Evolutionary conservation across 1,140 invertebrate genomes (phyloP).

Genomic region (Ceratosolen fusciceps): DNA sequence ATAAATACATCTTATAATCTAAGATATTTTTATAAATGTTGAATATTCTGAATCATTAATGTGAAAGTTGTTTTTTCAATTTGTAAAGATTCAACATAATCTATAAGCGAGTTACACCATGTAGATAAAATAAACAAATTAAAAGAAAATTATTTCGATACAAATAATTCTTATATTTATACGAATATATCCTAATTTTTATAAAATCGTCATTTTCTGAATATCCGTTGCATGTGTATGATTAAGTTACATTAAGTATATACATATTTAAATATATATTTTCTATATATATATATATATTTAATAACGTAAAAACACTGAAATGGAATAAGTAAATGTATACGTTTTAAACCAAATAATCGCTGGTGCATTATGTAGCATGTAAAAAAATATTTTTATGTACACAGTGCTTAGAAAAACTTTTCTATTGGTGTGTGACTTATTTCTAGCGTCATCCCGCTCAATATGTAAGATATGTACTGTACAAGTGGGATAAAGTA

Average conservation of each 20-base stretch:
- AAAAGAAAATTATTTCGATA: slow-evolving; percentile 12
- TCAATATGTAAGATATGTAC: slow-evolving; percentile 32
- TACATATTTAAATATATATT: slow-evolving; percentile 25
- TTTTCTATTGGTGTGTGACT: background rate
- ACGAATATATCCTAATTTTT: background rate
- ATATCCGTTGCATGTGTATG: background rate
- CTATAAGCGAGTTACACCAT: background rate
- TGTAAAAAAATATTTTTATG: slow-evolving; percentile 24
- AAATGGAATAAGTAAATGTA: slow-evolving; percentile 2
- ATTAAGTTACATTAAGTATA: background rate
- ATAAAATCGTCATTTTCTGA: background rate
- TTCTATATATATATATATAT: slow-evolving; percentile 13
- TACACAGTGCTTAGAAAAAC: background rate
- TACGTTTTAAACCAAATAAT: background rate
- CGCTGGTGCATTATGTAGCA: background rate
- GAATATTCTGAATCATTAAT: background rate
- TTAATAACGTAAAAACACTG: background rate
- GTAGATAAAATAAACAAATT: slow-evolving; percentile 3
- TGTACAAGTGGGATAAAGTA: slow-evolving; percentile 8
- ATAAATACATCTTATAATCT: background rate
- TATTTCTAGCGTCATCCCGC: background rate
- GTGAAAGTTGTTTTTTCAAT: background rate
- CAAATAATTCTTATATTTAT: background rate
- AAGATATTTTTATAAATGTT: background rate
- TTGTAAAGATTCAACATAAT: slow-evolving; percentile 8